These are phyloP conservation scores for Tricholauxania praeusta DNA, from an alignment of 2,888 invertebrate genomes.

Conservation along the genomic window DNA sequence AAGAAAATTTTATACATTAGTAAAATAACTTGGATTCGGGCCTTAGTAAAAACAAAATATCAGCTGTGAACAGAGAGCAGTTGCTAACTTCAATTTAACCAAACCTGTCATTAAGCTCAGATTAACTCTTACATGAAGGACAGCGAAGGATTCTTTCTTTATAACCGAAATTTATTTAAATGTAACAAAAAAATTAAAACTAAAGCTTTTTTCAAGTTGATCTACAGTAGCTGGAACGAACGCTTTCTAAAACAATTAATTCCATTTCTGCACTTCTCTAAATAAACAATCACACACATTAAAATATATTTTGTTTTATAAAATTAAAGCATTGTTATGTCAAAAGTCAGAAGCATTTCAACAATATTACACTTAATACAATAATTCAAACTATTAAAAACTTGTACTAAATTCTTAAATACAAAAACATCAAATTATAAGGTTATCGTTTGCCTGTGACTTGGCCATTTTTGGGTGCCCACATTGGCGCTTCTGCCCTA, in stretches of 20 bases:
- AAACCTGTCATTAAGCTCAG: no score
- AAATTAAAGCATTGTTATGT: background rate
- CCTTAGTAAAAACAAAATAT: no score
- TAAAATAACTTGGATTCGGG: no score
- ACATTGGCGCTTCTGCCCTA: constrained; percentile 69
- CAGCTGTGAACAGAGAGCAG: no score
- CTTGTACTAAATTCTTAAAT: background rate
- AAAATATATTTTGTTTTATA: constrained; percentile 18
- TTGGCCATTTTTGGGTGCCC: constrained; percentile 79
- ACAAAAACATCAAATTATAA: constrained; percentile 55
- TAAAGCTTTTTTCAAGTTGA: no score
- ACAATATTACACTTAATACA: constrained; percentile 5
- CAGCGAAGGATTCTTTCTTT: no score
- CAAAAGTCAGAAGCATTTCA: constrained; percentile 20
- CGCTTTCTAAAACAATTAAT: constrained; percentile 9
- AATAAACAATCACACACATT: background rate
- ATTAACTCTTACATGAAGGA: no score
- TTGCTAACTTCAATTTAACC: no score
- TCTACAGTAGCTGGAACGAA: no score
- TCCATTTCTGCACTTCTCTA: constrained; percentile 37
- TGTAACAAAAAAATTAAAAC: no score
- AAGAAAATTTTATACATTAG: no score
- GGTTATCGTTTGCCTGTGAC: constrained; percentile 83
- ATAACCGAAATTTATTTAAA: no score
- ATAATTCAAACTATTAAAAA: background rate